phyloP scores from a whole-genome alignment of 2,797 vertebrate genomes.

The Otus scops region DNA sequence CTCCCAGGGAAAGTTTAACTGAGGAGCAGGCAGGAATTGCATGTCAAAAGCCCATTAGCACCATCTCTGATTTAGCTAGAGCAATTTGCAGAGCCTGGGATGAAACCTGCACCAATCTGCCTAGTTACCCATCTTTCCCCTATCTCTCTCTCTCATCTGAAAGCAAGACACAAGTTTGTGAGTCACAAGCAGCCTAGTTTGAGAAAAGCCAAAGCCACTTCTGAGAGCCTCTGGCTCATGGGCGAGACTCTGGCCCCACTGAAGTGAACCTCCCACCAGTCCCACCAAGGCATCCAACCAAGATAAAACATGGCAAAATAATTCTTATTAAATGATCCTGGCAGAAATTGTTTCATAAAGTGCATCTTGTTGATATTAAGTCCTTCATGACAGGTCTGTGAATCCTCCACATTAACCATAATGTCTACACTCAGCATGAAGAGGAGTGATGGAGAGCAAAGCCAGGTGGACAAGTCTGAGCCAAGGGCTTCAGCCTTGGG shows the following conservation, averaged over 20 bases:
- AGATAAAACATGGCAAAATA: not conserved
- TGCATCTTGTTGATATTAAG: not conserved
- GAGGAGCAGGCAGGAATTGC: not conserved
- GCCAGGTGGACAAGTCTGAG: not conserved
- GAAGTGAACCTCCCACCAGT: not conserved
- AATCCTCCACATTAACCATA: not conserved
- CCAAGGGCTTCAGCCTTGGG: not conserved
- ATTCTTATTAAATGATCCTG: not conserved
- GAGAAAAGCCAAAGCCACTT: conserved; percentile 7
- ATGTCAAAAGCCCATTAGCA: not conserved
- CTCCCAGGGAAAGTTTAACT: not conserved
- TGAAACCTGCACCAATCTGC: not conserved
- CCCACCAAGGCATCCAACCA: fast-evolving
- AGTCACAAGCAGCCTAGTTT: not conserved
- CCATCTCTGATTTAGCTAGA: not conserved
- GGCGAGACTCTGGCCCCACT: fast-evolving
- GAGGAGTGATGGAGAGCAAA: not conserved
- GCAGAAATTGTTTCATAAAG: not conserved
- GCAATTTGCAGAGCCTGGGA: not conserved
- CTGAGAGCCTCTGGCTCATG: not conserved
- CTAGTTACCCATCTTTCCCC: not conserved
- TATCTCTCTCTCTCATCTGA: conserved; percentile 4
- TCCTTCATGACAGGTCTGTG: not conserved
- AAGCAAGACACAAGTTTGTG: not conserved
- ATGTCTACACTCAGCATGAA: not conserved